phyloP scores from a whole-genome alignment of 2,113 vertebrate genomes.

The Ciconia boyciana region DNA sequence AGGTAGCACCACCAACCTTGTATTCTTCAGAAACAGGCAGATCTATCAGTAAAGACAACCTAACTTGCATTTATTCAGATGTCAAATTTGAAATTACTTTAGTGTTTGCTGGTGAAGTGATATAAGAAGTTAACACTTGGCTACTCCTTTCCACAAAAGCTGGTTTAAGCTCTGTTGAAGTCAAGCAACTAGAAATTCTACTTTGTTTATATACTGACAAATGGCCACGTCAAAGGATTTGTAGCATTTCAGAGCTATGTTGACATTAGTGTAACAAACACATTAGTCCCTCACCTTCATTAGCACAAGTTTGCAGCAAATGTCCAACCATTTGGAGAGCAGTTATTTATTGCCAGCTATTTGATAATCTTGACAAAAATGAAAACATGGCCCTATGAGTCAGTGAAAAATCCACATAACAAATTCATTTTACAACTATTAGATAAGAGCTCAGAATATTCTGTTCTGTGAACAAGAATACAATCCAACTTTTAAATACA shows the following conservation, averaged over 20 bases:
- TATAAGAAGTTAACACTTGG: not conserved
- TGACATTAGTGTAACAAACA: constrained; percentile 54
- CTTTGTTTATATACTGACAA: constrained; percentile 58
- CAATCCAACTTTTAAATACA: not conserved
- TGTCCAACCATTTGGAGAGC: constrained; percentile 58
- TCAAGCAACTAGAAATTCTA: constrained; percentile 1
- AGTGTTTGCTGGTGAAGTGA: not conserved
- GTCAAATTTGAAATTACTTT: not conserved
- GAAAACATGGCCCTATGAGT: constrained; percentile 15
- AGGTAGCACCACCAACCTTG: not conserved
- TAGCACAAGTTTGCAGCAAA: constrained; percentile 48
- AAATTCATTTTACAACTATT: constrained; percentile 10
- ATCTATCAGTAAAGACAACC: not conserved
- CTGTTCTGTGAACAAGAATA: not conserved
- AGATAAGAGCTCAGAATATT: constrained; percentile 27
- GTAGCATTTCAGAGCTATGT: constrained; percentile 30
- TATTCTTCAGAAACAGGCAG: not conserved
- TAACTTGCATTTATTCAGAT: not conserved
- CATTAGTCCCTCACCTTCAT: constrained; percentile 44
- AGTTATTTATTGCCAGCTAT: constrained; percentile 56
- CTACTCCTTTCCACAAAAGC: not conserved
- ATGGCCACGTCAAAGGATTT: constrained; percentile 36
- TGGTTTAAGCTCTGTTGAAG: not conserved
- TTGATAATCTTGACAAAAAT: constrained; percentile 57
- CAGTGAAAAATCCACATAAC: constrained; percentile 2